Conservation (phyloP, 2,888 invertebrate genomes). For the Mimachlamys varia region DNA sequence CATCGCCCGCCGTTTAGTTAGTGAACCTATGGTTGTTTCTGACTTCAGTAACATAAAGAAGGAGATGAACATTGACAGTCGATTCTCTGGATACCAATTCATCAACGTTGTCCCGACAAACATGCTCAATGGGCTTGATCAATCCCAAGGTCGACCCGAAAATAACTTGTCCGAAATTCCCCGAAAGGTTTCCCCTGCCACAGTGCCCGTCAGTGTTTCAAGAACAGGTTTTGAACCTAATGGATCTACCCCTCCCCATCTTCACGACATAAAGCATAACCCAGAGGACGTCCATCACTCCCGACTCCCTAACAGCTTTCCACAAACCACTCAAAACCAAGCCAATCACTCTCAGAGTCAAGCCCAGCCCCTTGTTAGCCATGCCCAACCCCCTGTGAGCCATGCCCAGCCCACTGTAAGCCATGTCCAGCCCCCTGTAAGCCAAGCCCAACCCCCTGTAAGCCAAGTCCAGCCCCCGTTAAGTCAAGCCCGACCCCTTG, state of each 20-base stretch:
- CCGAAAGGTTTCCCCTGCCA: neutral
- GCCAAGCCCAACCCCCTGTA: neutral
- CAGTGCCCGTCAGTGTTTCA: neutral
- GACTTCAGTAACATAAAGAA: neutral
- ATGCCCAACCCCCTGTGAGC: neutral
- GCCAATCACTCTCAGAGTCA: neutral
- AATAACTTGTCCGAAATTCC: neutral
- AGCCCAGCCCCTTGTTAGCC: neutral
- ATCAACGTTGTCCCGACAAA: neutral
- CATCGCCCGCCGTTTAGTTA: neutral
- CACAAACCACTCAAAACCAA: neutral
- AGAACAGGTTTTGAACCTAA: neutral
- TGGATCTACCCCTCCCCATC: neutral
- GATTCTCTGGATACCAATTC: neutral
- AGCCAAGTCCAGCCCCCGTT: neutral
- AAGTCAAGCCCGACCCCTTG: neutral
- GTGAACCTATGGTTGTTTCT: neutral
- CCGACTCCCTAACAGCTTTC: neutral
- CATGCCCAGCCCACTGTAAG: neutral
- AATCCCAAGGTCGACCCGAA: neutral
- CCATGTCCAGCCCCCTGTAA: neutral
- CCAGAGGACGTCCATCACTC: neutral
- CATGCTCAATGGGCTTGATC: neutral
- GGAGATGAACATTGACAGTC: neutral
- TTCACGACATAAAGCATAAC: neutral